Percentiles rank a stretch among this genome's conserved stretches.
Evolutionary conservation across 2,797 vertebrate species (phyloP).

Genomic region (Lacerta agilis): DNA sequence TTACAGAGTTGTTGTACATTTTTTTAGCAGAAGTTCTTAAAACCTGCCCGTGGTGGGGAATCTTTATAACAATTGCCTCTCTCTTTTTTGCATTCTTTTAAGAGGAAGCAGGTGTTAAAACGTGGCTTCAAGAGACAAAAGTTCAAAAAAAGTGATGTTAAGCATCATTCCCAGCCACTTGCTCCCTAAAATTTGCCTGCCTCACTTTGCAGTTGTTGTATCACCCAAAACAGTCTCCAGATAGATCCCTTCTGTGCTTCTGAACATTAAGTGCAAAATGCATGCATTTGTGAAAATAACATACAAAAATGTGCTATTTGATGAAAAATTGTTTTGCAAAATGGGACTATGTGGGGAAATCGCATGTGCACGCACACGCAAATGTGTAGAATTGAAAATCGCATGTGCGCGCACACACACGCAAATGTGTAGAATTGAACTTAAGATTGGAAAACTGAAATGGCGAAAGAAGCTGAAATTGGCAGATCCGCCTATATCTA

Average conservation of each 20-base stretch:
- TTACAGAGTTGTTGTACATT: background rate
- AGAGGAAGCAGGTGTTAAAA: constrained; percentile 5
- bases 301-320: too few relatives aligned
- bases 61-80: background rate
- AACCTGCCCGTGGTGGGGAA: fast-evolving
- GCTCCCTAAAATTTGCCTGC: background rate
- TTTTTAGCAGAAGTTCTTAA: background rate
- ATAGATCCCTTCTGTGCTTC: background rate
- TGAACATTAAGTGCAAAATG: background rate
- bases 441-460: too few relatives aligned
- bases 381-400: too few relatives aligned
- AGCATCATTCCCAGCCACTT: background rate
- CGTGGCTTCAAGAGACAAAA: background rate
- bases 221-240: background rate
- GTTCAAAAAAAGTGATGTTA: background rate
- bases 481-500: too few relatives aligned
- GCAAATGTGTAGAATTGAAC: too few relatives aligned
- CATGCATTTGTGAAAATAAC: too few relatives aligned
- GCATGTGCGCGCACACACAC: too few relatives aligned
- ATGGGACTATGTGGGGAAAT: too few relatives aligned
- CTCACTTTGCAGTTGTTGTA: background rate
- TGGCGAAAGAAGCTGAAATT: too few relatives aligned
- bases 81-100: background rate
- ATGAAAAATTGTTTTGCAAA: too few relatives aligned
- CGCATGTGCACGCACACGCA: too few relatives aligned